Conservation (phyloP, 2,797 vertebrate genomes). For the Chelonia mydas region DNA sequence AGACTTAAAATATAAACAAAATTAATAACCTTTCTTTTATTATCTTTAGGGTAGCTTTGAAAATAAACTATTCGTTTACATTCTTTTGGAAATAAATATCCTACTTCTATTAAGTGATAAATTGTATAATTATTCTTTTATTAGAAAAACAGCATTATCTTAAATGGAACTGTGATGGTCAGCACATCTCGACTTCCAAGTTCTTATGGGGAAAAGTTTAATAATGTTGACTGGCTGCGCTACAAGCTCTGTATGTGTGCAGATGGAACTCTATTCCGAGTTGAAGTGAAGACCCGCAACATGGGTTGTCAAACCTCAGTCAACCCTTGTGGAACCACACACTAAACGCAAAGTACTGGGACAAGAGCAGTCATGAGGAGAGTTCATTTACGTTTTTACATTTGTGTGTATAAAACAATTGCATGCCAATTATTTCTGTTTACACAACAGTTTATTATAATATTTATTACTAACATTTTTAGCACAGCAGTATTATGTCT, state of each 20-base stretch:
- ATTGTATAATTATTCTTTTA: background rate
- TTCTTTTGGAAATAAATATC: background rate
- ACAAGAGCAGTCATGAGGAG: background rate
- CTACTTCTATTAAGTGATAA: background rate
- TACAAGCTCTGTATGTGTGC: slow-evolving; percentile 99
- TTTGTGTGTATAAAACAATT: slow-evolving; percentile 47
- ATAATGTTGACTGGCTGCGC: slow-evolving; percentile 86
- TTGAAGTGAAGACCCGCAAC: slow-evolving; percentile 92
- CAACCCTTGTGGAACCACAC: slow-evolving; percentile 89
- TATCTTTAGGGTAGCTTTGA: background rate
- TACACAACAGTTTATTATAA: slow-evolving; percentile 66
- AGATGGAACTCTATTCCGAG: slow-evolving; percentile 94
- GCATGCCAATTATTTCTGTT: slow-evolving; percentile 67
- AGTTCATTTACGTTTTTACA: slow-evolving; percentile 8
- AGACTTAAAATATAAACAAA: background rate
- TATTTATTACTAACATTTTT: slow-evolving; percentile 43
- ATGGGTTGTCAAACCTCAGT: slow-evolving; percentile 96
- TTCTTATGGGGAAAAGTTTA: slow-evolving; percentile 85
- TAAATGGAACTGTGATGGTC: slow-evolving; percentile 96
- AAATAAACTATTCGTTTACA: background rate
- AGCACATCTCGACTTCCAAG: slow-evolving; percentile 90
- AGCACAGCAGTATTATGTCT: slow-evolving; percentile 3
- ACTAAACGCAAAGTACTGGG: slow-evolving; percentile 66
- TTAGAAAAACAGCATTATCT: slow-evolving; percentile 95
- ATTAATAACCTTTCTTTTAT: background rate